A percentile compares a stretch with the other conserved stretches of the same genome.
phyloP scores from a whole-genome alignment of 1,140 invertebrate species.

The Heterodera schachtii region DNA sequence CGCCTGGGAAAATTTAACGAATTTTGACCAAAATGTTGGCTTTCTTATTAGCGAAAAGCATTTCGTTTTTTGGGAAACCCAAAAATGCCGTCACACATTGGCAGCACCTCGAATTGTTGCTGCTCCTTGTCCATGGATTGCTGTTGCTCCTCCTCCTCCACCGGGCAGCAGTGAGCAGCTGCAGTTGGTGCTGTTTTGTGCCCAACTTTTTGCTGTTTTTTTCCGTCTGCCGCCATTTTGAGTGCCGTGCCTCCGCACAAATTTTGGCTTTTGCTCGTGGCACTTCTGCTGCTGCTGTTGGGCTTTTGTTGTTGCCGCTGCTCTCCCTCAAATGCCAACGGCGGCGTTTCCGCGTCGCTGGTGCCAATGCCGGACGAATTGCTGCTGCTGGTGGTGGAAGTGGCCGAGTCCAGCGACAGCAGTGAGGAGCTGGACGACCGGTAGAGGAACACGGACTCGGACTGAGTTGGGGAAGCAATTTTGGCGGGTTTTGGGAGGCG shows the following conservation, averaged over 20 bases:
- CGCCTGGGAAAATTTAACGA: background rate
- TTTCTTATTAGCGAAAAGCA: too few relatives aligned
- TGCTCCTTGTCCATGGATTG: background rate
- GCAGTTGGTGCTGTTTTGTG: too few relatives aligned
- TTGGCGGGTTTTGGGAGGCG: background rate
- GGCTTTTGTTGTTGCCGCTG: background rate
- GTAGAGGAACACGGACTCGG: background rate
- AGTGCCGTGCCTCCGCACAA: background rate
- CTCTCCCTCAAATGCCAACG: background rate
- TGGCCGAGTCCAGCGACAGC: background rate
- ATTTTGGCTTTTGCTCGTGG: background rate
- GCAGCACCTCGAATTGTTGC: background rate
- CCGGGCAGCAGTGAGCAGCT: too few relatives aligned
- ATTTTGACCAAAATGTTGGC: too few relatives aligned
- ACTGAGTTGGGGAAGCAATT: background rate
- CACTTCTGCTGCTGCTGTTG: background rate
- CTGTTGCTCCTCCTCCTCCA: background rate
- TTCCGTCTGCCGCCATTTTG: background rate
- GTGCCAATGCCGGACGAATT: background rate
- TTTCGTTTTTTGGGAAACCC: too few relatives aligned
- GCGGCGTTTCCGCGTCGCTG: constrained; percentile 3
- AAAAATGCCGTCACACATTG: background rate
- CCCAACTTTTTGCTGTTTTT: too few relatives aligned
- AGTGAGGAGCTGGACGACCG: background rate
- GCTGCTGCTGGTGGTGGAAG: background rate